Conservation (phyloP, 2,888 invertebrate species). For the Isoperla grammatica region DNA sequence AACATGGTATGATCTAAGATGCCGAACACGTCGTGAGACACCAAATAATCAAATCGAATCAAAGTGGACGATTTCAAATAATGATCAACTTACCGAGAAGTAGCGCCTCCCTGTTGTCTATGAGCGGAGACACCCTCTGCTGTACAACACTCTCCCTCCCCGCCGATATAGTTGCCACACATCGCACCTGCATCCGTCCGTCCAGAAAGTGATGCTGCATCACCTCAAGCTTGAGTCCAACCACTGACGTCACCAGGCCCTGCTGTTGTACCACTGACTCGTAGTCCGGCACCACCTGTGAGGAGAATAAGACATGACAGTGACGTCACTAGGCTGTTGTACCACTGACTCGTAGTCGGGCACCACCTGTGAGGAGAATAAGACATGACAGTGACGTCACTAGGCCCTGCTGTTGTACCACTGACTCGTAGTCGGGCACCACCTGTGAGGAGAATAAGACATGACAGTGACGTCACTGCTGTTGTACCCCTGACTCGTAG, state of each 20-base stretch:
- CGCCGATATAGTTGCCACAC: conserved; percentile 26
- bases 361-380: conserved; percentile 14
- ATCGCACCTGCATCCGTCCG: conserved; percentile 27
- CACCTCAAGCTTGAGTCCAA: conserved; percentile 24
- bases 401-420: conserved; percentile 23
- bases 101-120: conserved; percentile 27
- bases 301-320: too few relatives aligned
- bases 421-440: too few relatives aligned
- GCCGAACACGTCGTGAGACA: too few relatives aligned
- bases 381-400: too few relatives aligned
- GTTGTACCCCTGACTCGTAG: too few relatives aligned
- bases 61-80: too few relatives aligned
- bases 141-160: conserved; percentile 18
- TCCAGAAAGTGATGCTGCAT: conserved; percentile 25
- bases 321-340: conserved; percentile 24
- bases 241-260: conserved; percentile 24
- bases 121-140: conserved; percentile 18
- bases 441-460: too few relatives aligned
- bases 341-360: conserved; percentile 25
- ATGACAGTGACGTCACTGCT: too few relatives aligned
- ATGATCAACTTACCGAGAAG: conserved; percentile 22
- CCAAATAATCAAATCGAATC: too few relatives aligned
- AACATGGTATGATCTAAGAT: too few relatives aligned
- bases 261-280: conserved; percentile 24
- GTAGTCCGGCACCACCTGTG: conserved; percentile 25